Conservation (phyloP, 92 coral and sea anemone species). For the Zoanthus sociatus region DNA sequence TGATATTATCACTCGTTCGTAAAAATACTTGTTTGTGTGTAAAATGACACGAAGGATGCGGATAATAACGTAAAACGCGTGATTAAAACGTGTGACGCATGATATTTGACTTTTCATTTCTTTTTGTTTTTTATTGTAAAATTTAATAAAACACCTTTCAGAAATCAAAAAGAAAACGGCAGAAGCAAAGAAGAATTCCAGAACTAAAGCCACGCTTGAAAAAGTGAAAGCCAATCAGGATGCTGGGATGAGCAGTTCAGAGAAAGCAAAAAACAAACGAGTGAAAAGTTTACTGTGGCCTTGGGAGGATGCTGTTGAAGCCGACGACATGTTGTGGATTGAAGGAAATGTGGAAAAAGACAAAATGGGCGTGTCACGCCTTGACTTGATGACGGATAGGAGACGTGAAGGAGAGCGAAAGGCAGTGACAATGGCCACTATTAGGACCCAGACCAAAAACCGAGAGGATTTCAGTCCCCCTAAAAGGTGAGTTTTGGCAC, state of each 20-base stretch:
- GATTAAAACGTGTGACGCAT: too few relatives aligned
- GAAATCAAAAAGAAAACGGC: constrained; percentile 11
- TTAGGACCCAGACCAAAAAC: constrained; percentile 53
- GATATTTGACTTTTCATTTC: background rate
- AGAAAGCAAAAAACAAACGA: constrained; percentile 47
- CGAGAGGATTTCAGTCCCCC: constrained; percentile 39
- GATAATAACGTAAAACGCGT: too few relatives aligned
- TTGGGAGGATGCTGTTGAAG: constrained; percentile 79
- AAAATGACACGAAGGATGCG: too few relatives aligned
- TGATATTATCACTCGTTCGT: too few relatives aligned
- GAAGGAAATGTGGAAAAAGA: constrained; percentile 63
- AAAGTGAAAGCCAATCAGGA: constrained; percentile 31
- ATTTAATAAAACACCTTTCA: background rate
- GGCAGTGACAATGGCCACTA: constrained; percentile 32
- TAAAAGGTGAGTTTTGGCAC: background rate
- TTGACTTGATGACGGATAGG: constrained; percentile 69
- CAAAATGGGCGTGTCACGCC: constrained; percentile 65
- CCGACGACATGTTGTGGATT: constrained; percentile 73
- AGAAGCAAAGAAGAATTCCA: constrained; percentile 63
- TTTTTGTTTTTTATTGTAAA: background rate
- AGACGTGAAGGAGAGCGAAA: constrained; percentile 45
- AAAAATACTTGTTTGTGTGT: too few relatives aligned
- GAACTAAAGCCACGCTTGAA: constrained; percentile 48
- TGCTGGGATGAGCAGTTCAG: constrained; percentile 11
- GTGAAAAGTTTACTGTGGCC: constrained; percentile 85